phyloP scores from a whole-genome alignment of 2,113 vertebrate species.

The Casuarius casuarius region DNA sequence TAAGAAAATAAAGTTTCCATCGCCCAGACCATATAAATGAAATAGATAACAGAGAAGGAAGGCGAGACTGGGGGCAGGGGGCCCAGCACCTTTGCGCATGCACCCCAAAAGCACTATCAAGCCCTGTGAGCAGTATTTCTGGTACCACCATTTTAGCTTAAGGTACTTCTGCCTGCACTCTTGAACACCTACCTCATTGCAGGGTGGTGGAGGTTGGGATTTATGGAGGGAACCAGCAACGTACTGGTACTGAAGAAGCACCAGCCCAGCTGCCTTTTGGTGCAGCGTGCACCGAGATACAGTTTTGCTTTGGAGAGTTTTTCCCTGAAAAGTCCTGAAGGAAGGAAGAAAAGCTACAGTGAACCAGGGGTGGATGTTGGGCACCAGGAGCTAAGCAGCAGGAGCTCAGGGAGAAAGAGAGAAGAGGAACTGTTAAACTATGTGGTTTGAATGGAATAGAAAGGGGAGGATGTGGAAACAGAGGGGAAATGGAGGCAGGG shows the following conservation, averaged over 20 bases:
- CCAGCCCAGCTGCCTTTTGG: no score
- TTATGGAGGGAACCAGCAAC: background rate
- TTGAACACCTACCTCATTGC: background rate
- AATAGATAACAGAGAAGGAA: background rate
- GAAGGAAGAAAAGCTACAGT: background rate
- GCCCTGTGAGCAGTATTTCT: background rate
- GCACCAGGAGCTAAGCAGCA: no score
- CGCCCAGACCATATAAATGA: background rate
- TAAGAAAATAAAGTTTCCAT: background rate
- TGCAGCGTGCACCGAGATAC: no score
- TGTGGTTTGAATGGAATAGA: background rate
- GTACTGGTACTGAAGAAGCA: background rate
- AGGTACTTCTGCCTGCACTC: background rate
- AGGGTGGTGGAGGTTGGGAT: background rate
- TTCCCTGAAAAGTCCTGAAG: background rate
- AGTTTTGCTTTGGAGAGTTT: background rate
- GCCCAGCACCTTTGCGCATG: fast-evolving
- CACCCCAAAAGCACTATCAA: background rate
- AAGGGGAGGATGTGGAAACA: background rate
- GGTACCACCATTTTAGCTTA: background rate
- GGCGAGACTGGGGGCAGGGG: background rate
- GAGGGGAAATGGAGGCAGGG: background rate
- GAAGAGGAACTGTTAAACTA: background rate
- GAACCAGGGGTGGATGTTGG: background rate
- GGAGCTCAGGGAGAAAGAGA: background rate